These are phyloP conservation scores for Pinna nobilis DNA, from an alignment of 1,140 invertebrate genomes.

Conservation along the genomic window DNA sequence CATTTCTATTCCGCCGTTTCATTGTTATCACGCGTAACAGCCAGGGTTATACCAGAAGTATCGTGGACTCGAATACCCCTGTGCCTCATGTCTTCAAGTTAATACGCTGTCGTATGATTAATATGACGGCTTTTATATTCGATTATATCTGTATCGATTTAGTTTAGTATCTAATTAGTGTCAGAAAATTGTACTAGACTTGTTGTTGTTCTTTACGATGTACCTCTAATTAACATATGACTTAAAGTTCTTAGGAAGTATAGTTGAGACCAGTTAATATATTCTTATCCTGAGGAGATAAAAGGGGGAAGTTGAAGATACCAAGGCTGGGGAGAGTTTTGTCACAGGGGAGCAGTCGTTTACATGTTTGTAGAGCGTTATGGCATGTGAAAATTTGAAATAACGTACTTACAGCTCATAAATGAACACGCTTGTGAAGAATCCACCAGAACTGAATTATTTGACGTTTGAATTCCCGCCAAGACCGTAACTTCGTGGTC, in stretches of 20 bases:
- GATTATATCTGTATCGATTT: too few species aligned
- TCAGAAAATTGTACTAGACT: too few species aligned
- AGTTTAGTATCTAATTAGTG: too few species aligned
- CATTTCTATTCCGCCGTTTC: not conserved
- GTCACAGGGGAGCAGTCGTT: not conserved
- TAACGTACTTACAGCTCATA: constrained; percentile 4
- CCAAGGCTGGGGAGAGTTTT: not conserved
- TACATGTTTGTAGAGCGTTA: not conserved
- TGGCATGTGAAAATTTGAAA: not conserved
- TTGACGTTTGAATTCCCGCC: not conserved
- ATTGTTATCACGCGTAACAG: too few species aligned
- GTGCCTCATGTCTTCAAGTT: too few species aligned
- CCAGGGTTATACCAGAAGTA: too few species aligned
- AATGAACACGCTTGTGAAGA: not conserved
- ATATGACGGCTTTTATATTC: too few species aligned
- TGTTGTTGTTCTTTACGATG: too few species aligned
- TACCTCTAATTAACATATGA: not conserved
- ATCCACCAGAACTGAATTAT: not conserved
- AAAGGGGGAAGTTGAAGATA: not conserved
- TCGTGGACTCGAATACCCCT: too few species aligned
- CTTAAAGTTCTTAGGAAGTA: not conserved
- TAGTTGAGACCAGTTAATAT: not conserved
- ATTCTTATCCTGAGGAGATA: not conserved
- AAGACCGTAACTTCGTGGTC: not conserved
- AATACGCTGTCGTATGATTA: too few species aligned